Base-by-base conservation (phyloP, 2,797 vertebrate species). In the Pteronotus mesoamericanus region DNA sequence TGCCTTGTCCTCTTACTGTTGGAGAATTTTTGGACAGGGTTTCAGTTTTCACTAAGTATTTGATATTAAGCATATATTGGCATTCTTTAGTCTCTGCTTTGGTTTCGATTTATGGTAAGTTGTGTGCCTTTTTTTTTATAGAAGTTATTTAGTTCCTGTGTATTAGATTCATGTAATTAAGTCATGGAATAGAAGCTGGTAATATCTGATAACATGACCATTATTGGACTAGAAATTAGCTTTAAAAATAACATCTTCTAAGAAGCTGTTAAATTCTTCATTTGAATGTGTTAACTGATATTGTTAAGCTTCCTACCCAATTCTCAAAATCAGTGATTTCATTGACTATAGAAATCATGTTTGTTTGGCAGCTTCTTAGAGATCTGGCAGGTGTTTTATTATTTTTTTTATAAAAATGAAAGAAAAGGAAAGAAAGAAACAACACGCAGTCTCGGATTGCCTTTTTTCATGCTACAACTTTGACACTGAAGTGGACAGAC, bases 401-500 rank as follows among this genome's bases (percentile, higher is more conserved):
- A 10, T 95, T 83, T 98, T 98, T 97, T 97, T 79, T 89, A 78
- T 95, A 94, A 95, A 96, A 94, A 83, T 96, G 69, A 97, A 91
- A 97, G 42, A 89, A 88, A 96, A 96, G 61, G 68, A 96, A 96
- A 85, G 89, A 97, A 94, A 95, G 72, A 96, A 96, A 96, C 94
- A 94, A 83, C 97, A 87, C 97, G 97, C 96, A 96, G 96, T 98
- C 97, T 98, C 86, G 97, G 98, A 98, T 96, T 98, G 92, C 97
- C 97, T 98, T 97, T 95, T 94, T 96, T 97, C 86, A 4, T 97
- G 93, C 97, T 78, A 87, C 95, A 83, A 32, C 95, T 92, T 93
- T 46, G 96, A 96, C 97, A 92, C 97, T 97, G 96, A 96, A 32
- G 94, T 98, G 97, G 96, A 97, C 96, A 97, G 83, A 97, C 94